Conservation (phyloP, 2,888 invertebrate genomes). For the Ophonus ardosiacus region DNA sequence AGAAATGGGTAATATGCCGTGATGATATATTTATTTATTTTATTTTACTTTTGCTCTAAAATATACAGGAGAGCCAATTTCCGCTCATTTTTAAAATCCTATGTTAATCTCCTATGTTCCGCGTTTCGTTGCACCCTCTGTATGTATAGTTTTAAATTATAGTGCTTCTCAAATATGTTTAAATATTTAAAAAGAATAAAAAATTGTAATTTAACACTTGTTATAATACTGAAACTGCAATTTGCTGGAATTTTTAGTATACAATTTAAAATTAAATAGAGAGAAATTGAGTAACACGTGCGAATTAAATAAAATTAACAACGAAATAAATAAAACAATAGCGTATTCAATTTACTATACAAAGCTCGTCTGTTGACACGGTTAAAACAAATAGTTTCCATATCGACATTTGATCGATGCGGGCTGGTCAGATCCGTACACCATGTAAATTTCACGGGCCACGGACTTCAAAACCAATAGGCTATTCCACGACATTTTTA, state of each 20-base stretch:
- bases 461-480: constrained; percentile 39
- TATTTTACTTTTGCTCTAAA: too few species aligned
- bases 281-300: neutral
- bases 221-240: neutral
- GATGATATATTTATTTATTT: too few species aligned
- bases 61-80: too few species aligned
- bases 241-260: neutral
- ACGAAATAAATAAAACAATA: constrained; percentile 26
- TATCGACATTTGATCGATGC: constrained; percentile 31
- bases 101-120: too few species aligned
- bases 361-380: neutral
- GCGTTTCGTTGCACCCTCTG: too few species aligned
- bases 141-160: too few species aligned
- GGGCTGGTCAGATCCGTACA: constrained; percentile 15
- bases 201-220: neutral
- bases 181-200: neutral
- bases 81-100: too few species aligned
- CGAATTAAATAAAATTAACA: constrained; percentile 6
- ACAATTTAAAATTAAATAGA: neutral
- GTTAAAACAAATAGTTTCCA: constrained; percentile 8
- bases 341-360: constrained; percentile 4
- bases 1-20: too few species aligned
- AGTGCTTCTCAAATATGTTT: neutral
- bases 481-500: too few species aligned
- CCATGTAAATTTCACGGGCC: constrained; percentile 1